Evolutionary conservation across 2,113 vertebrate genomes (phyloP).

Genomic region (Dipodomys merriami): DNA sequence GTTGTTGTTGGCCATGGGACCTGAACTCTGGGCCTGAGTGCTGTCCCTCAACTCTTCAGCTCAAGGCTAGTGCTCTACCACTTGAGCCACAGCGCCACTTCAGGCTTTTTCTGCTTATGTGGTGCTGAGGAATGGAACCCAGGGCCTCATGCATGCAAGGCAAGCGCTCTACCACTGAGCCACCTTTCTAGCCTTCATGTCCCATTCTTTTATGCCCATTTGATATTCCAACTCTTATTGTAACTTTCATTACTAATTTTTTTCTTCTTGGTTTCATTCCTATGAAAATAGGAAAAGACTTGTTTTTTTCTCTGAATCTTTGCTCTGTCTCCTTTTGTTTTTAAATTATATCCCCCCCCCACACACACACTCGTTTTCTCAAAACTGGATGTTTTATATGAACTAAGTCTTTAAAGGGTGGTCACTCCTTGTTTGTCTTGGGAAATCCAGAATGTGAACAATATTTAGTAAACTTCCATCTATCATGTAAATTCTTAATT

Average conservation of each 20-base stretch:
- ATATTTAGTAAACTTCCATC: slow-evolving; percentile 71
- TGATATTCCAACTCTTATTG: slow-evolving; percentile 7
- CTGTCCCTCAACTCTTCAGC: no score
- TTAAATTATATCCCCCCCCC: not conserved
- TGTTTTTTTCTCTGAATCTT: slow-evolving; percentile 33
- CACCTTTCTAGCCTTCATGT: no score
- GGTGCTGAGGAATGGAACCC: no score
- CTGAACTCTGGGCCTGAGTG: no score
- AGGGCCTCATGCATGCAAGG: no score
- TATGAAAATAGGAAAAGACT: slow-evolving; percentile 3
- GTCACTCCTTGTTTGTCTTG: slow-evolving; percentile 57
- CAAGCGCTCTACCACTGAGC: no score
- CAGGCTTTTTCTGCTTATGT: no score
- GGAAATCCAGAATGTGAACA: slow-evolving; percentile 62
- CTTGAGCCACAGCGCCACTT: no score
- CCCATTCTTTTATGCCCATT: slow-evolving; percentile 11
- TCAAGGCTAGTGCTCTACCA: no score
- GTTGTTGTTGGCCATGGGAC: no score
- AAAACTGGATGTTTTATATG: slow-evolving; percentile 43
- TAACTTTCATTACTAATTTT: slow-evolving; percentile 4
- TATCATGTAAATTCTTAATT: slow-evolving; percentile 71
- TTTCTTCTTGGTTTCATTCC: slow-evolving; percentile 36
- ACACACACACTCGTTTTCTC: slow-evolving; percentile 14
- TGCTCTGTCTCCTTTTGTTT: not conserved
- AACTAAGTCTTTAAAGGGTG: slow-evolving; percentile 51